A percentile compares a stretch with the other conserved stretches of the same genome.
Evolutionary conservation across 2,888 invertebrate species (phyloP).

Genomic region (Caenorhabditis uteleia): DNA sequence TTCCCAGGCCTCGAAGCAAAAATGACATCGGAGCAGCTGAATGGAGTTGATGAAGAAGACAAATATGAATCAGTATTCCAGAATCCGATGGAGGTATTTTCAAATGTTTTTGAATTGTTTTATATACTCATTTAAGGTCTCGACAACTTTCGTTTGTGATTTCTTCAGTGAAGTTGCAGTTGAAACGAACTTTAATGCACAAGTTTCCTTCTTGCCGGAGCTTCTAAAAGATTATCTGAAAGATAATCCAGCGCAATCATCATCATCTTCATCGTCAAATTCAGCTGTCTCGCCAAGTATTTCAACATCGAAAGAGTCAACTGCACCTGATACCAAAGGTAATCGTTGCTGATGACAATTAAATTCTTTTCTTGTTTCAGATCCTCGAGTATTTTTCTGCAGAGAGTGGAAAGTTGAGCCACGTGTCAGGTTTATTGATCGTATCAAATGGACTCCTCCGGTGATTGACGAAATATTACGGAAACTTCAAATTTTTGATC

Average conservation of each 20-base stretch:
- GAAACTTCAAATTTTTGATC: conserved; percentile 90
- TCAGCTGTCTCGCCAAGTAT: conserved; percentile 2
- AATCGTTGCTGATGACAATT: not conserved
- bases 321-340: conserved; percentile 7
- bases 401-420: conserved; percentile 96
- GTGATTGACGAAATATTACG: conserved; percentile 97
- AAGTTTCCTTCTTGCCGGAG: conserved; percentile 91
- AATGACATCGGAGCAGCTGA: conserved; percentile 40
- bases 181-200: conserved; percentile 84
- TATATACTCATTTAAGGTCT: conserved; percentile 80
- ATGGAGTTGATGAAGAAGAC: conserved; percentile 36
- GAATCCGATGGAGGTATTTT: conserved; percentile 18
- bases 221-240: conserved; percentile 85
- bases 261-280: conserved; percentile 18
- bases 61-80: conserved; percentile 46
- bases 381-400: conserved; percentile 88
- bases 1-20: conserved; percentile 63
- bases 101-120: too few relatives aligned
- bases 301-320: conserved; percentile 15
- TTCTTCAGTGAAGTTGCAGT: conserved; percentile 92
- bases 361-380: conserved; percentile 69
- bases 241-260: conserved; percentile 7
- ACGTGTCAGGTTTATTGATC: conserved; percentile 71
- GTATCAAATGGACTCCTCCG: conserved; percentile 82
- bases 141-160: conserved; percentile 97